Percentiles rank a stretch among this genome's conserved stretches.
Conservation (phyloP, 2,113 vertebrate species). For the Pituophis catenifer region DNA sequence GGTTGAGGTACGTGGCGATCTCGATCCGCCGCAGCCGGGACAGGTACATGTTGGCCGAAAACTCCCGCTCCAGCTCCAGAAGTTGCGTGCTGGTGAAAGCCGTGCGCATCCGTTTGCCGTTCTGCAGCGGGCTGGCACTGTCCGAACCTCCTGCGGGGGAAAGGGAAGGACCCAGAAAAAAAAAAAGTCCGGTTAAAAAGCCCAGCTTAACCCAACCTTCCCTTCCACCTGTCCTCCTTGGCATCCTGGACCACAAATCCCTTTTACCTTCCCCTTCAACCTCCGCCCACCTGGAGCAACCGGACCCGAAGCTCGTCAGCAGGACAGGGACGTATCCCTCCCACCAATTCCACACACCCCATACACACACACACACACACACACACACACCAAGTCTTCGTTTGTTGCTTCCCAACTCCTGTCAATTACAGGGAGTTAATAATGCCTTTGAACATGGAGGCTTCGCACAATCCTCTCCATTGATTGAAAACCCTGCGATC, state of each 20-base stretch:
- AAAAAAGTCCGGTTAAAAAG: neutral
- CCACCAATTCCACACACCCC: neutral
- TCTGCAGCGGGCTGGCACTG: constrained; percentile 78
- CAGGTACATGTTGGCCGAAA: constrained; percentile 98
- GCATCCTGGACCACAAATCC: neutral
- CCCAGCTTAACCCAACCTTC: neutral
- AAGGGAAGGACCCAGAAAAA: neutral
- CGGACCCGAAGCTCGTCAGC: neutral
- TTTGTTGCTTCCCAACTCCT: no score
- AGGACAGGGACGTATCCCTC: neutral
- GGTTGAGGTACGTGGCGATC: constrained; percentile 95
- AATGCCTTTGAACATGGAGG: neutral
- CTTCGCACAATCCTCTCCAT: neutral
- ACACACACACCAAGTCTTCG: neutral
- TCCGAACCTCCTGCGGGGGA: constrained; percentile 80
- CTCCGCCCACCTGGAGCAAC: neutral
- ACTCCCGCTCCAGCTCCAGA: constrained; percentile 94
- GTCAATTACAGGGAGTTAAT: neutral
- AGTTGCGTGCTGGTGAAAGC: constrained; percentile 98
- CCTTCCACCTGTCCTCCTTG: neutral
- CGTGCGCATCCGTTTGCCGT: constrained; percentile 96
- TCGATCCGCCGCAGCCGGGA: constrained; percentile 94
- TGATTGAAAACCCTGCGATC: no score
- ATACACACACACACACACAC: no score
- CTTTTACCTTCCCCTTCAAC: neutral